Evolutionary conservation across 2,888 invertebrate genomes (phyloP), one percentile per base, ranked within the genome.

Genomic region (Parochlus steinenii): DNA sequence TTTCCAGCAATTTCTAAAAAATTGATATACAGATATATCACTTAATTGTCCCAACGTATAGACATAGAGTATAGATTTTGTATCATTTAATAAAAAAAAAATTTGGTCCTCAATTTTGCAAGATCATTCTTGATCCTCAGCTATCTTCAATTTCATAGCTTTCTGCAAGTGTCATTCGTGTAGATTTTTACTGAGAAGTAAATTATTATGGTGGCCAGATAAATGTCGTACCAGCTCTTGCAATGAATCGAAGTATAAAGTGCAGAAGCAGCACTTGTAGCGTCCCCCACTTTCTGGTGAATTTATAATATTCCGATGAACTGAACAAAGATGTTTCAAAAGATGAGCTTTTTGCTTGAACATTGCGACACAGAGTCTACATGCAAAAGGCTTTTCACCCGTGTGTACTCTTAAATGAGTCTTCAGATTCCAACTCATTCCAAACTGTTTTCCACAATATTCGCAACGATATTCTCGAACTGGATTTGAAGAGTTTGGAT

Each of bases 371-470:
- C 85, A 86, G 30, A 85, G 67, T 47, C 85, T 69, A 65, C 85
- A 86, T 45, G 85, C 85, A 52, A 86, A 86, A 1, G 85, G 85
- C 54, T 85, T 86, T 48, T 86, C 85, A 39, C 85, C 85, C 1
- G 85, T 86, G 51, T 85, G 85, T 15, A 86, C 85, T 51, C 85
- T 68, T 38, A 85, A 64, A 59, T 85, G 85, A 41, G 85, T 86
- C 57, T 86, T 86, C 50, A 86, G 66, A 64, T 86, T 86, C 85
- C 85, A 86, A 39, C 83, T 83, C 85, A 85, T 85, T 40, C 85
- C 85, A 49, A 86, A 86, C 57, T 85, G 85, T 59, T 86, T 86
- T 38, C 83, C 83, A 55, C 85, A 85, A 55, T 85, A 85, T 53
- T 80, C 81, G 54, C 85, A 86, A 40, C 83, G 74, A 55, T 86